Conservation (phyloP, 1,140 invertebrate genomes). For the Eupristina koningsbergeri region DNA sequence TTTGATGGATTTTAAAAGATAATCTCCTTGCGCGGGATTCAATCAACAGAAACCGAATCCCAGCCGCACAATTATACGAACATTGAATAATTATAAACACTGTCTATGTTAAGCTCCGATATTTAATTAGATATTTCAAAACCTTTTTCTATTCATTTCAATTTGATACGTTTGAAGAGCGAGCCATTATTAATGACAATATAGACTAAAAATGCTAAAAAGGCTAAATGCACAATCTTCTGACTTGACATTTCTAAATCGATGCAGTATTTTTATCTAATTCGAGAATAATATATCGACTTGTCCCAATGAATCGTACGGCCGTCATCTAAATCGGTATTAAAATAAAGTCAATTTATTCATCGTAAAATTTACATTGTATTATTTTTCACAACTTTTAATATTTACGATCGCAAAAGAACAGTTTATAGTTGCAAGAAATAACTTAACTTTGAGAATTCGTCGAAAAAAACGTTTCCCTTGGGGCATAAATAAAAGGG, state of each 20-base stretch:
- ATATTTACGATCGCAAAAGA: slow-evolving; percentile 8
- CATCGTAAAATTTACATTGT: slow-evolving; percentile 9
- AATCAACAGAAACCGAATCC: not conserved
- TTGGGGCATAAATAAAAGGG: not conserved
- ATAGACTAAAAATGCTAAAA: too few species aligned
- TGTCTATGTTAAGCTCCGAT: not conserved
- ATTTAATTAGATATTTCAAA: too few species aligned
- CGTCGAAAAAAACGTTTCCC: not conserved
- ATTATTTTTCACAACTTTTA: not conserved
- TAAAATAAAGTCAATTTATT: not conserved
- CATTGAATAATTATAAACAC: not conserved
- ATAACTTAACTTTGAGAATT: not conserved
- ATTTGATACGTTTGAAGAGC: too few species aligned
- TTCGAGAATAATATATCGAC: not conserved
- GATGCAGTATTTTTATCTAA: not conserved
- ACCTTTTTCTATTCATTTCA: too few species aligned
- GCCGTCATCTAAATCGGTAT: not conserved
- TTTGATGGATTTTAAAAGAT: not conserved
- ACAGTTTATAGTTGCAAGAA: not conserved
- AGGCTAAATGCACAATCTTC: not conserved
- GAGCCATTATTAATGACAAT: not conserved
- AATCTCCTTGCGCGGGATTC: not conserved
- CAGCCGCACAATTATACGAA: not conserved
- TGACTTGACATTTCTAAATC: not conserved
- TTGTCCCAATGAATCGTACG: not conserved